These are phyloP conservation scores for Drosophila prostipennis DNA, from an alignment of 2,888 invertebrate species.

Conservation along the genomic window DNA sequence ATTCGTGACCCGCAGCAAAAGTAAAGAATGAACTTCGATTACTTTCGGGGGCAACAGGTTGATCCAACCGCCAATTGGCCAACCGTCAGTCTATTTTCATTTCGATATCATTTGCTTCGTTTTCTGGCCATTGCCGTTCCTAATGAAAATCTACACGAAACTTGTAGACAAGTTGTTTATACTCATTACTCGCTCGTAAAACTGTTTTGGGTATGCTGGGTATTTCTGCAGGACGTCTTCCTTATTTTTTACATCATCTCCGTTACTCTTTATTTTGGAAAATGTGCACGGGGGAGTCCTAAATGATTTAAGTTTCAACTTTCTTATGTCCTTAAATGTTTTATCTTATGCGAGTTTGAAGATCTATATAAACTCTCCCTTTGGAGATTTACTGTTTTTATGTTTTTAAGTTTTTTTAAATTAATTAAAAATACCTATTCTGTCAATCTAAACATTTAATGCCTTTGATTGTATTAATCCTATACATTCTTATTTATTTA, in stretches of 20 bases:
- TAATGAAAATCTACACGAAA: constrained; percentile 77
- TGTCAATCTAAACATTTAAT: too few relatives aligned
- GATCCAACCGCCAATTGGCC: constrained; percentile 6
- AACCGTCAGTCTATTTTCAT: constrained; percentile 19
- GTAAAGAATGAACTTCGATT: constrained; percentile 70
- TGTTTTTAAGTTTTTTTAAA: too few relatives aligned
- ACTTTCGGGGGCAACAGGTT: constrained; percentile 69
- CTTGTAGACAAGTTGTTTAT: constrained; percentile 50
- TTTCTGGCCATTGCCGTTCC: constrained; percentile 57
- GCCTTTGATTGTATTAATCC: too few relatives aligned
- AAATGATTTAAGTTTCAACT: not conserved
- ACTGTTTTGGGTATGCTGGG: not conserved
- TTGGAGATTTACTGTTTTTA: not conserved
- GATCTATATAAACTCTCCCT: not conserved
- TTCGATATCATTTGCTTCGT: constrained; percentile 68
- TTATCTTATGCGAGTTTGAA: not conserved
- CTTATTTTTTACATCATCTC: too few relatives aligned
- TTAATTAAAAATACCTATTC: too few relatives aligned
- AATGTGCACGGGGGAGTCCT: not conserved
- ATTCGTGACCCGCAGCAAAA: constrained; percentile 69
- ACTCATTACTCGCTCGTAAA: constrained; percentile 3
- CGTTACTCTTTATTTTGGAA: not conserved
- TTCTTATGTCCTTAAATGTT: not conserved
- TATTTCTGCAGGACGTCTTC: not conserved
- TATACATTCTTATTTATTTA: too few relatives aligned